Evolutionary conservation across 1,140 invertebrate genomes (phyloP), one percentile per base, ranked within the genome.

Genomic region (Brachionus plicatilis): DNA sequence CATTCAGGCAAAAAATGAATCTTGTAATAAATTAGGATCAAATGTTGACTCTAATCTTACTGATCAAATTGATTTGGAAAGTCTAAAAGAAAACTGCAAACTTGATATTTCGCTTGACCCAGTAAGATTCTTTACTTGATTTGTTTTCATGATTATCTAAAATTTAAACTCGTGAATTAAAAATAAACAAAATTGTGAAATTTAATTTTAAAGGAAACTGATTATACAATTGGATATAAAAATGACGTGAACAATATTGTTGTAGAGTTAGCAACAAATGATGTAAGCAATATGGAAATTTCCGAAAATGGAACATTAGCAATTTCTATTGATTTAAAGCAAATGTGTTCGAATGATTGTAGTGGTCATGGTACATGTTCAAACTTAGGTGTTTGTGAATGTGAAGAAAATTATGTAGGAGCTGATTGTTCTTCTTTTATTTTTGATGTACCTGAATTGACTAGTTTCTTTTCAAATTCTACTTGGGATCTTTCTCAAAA

Each of bases 221-320:
- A 72, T 43, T 72, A 72, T 9, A 72, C 33, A 17, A 41, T 20
- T 17, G 68, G 68, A 72, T 72, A 72, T 43, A 72, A 72, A 72
- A 72, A 72, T 43, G 68, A 72, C 43, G 68, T 72, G 5, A 43
- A 20, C 9, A 72, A 29, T 8, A 43, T 72, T 41, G 68, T 72
- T 17, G 37, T 72, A 43, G 33, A 41, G 2, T 17, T 72, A 20
- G 68, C 68, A 24, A 41, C 33, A 72, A 43, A 20, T 43, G 68
- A 72, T 47, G 17, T 2, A 0, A 41, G 6, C 8, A 72, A 72
- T 20, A 72, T 72, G 68, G 8, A 33, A 14, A n/a, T 33, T 29
- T 12, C 33, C 20, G 29, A 20, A 41, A 9, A 60, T 60, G 68
- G 68, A n/a, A 20, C 17, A 41, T 20, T 43, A n/a, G 3, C 17